phyloP scores from a whole-genome alignment of 1,140 invertebrate genomes.

The Cyclargus thomasi region DNA sequence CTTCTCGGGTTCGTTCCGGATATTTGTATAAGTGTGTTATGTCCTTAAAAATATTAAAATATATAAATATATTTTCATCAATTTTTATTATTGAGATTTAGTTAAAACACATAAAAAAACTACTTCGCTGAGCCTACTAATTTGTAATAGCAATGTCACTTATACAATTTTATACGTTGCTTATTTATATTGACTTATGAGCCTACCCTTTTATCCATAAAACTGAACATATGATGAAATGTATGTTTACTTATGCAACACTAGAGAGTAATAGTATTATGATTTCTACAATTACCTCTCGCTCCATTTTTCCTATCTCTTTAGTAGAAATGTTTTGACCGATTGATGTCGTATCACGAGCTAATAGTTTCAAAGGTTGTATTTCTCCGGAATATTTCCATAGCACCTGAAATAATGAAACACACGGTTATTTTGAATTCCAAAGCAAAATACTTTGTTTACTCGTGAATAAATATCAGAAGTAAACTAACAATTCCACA shows the following conservation, averaged over 20 bases:
- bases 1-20: constrained; percentile 86
- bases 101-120: no score
- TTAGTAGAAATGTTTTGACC: constrained; percentile 93
- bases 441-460: not conserved
- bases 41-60: constrained; percentile 70
- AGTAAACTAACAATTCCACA: no score
- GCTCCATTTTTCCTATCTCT: constrained; percentile 84
- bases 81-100: no score
- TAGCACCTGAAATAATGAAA: constrained; percentile 74
- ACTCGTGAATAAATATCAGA: not conserved
- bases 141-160: no score
- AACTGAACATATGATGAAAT: no score
- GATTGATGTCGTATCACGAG: constrained; percentile 85
- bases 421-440: not conserved
- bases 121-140: no score
- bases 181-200: no score
- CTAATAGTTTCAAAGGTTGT: constrained; percentile 86
- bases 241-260: no score
- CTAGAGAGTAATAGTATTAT: not conserved
- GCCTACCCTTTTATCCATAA: no score
- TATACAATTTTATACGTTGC: no score
- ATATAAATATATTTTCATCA: no score
- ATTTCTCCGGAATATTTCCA: constrained; percentile 89
- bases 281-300: constrained; percentile 74
- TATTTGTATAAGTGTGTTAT: constrained; percentile 93